These are phyloP conservation scores for Chromis chromis DNA, from an alignment of 2,797 vertebrate species.

Conservation along the genomic window DNA sequence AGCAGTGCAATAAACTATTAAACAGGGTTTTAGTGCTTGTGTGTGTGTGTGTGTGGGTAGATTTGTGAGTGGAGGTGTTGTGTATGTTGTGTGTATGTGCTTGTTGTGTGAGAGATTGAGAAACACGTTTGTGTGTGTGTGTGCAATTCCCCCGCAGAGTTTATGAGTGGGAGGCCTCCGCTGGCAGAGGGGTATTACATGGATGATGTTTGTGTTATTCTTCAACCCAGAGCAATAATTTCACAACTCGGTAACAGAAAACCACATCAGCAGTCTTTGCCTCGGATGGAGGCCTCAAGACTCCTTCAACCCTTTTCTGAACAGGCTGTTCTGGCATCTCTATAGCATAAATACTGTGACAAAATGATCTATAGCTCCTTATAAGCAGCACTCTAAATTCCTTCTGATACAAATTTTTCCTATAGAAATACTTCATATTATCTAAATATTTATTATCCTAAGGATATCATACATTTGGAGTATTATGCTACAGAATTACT, in stretches of 20 bases:
- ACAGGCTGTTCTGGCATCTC: neutral
- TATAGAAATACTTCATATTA: too few relatives aligned
- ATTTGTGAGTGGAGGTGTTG: conserved; percentile 20
- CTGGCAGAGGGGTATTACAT: conserved; percentile 48
- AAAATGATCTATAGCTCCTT: conserved; percentile 1
- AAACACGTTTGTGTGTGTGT: conserved; percentile 39
- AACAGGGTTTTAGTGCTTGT: conserved; percentile 44
- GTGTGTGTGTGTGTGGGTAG: conserved; percentile 30
- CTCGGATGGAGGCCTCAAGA: neutral
- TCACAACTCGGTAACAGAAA: conserved; percentile 54
- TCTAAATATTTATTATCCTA: too few relatives aligned
- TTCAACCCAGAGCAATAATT: conserved; percentile 44
- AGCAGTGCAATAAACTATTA: conserved; percentile 64
- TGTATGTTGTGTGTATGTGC: conserved; percentile 31
- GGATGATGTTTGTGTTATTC: conserved; percentile 49
- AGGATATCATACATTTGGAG: too few relatives aligned
- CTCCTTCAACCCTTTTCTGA: neutral
- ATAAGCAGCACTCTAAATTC: neutral
- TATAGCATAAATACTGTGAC: neutral
- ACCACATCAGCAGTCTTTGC: conserved; percentile 20
- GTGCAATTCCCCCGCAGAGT: conserved; percentile 47
- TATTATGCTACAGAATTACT: too few relatives aligned
- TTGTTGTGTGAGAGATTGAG: conserved; percentile 38
- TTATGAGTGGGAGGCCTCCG: conserved; percentile 67
- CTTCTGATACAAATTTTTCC: neutral